Base-by-base conservation (phyloP, 2,113 vertebrate genomes). In the Gambusia affinis region DNA sequence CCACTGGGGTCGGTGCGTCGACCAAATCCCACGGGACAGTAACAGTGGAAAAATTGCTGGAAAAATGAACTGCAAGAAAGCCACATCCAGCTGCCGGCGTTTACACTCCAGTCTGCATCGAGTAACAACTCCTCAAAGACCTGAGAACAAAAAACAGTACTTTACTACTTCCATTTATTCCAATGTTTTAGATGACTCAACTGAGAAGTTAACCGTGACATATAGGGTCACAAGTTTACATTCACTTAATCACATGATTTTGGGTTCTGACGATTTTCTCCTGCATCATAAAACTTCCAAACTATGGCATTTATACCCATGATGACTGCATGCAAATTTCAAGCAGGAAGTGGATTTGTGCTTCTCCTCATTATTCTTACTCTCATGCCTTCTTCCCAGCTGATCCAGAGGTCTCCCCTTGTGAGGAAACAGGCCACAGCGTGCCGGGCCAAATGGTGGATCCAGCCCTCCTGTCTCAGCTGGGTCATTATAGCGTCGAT, bases 21-120 rank as follows among this genome's bases (percentile, higher is more conserved):
- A 68, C 97, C 97, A 88, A 98, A 98, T 73, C 97, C 97, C 84
- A 98, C 96, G 0, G 97, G 97, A 84, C 97, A 99, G 83, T 98
- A 99, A 91, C 97, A 98, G 79, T 97, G 96, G 91, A 99, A 98
- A 88, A 99, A 98, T 81, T 98, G 97, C 80, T 98, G 97, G 81
- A 98, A 99, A 89, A 99, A 99, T 12, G 97, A 97, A 68, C 97
- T 99, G 87, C 97, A 99, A 64, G 98, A 99, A 0, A 99, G 94
- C 97, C 97, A 99, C 97, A 99, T 99, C 97, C 98, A 98, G 90
- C 97, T 98, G 74, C 97, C 97, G 39, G 98, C 97, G 35, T 99
- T 99, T 31, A 98, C 96, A 67, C 98, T 99, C 97, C 97, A 98
- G 83, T 99, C 98, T 0, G 97, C 96, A 11, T 99, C 98, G 30